Conservation (phyloP, 2,888 invertebrate species). For the Euproctis similis region DNA sequence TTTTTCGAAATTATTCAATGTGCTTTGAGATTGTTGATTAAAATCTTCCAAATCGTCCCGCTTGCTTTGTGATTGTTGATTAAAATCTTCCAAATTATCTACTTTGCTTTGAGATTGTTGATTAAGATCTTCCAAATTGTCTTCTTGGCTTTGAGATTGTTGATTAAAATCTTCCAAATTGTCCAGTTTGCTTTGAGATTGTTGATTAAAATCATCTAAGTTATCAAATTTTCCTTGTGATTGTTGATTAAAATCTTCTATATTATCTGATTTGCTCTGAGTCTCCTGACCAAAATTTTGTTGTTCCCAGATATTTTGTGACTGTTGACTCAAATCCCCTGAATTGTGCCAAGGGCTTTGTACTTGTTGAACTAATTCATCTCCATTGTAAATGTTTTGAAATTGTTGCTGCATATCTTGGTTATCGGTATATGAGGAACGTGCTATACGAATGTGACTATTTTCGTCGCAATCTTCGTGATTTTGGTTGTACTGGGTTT, state of each 20-base stretch:
- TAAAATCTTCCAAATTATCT: slow-evolving; percentile 29
- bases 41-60: slow-evolving; percentile 24
- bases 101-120: slow-evolving; percentile 29
- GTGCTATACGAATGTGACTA: slow-evolving; percentile 43
- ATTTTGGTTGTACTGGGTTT: slow-evolving; percentile 35
- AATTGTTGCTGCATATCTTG: slow-evolving; percentile 24
- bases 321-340: slow-evolving; percentile 36
- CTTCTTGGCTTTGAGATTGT: slow-evolving; percentile 22
- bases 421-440: slow-evolving; percentile 37
- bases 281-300: slow-evolving; percentile 31
- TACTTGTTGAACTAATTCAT: slow-evolving; percentile 30
- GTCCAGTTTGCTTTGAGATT: slow-evolving; percentile 21
- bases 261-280: slow-evolving; percentile 23
- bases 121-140: slow-evolving; percentile 21
- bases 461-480: slow-evolving; percentile 44
- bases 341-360: slow-evolving; percentile 22
- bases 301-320: slow-evolving; percentile 28
- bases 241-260: slow-evolving; percentile 21
- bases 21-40: slow-evolving; percentile 30
- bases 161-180: slow-evolving; percentile 28
- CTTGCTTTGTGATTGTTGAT: slow-evolving; percentile 28
- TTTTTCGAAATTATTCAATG: slow-evolving; percentile 27
- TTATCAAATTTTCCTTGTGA: slow-evolving; percentile 22
- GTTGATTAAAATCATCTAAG: slow-evolving; percentile 16
- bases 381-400: slow-evolving; percentile 25